Conservation (phyloP, 1,140 invertebrate genomes). For the Anastrepha ludens region DNA sequence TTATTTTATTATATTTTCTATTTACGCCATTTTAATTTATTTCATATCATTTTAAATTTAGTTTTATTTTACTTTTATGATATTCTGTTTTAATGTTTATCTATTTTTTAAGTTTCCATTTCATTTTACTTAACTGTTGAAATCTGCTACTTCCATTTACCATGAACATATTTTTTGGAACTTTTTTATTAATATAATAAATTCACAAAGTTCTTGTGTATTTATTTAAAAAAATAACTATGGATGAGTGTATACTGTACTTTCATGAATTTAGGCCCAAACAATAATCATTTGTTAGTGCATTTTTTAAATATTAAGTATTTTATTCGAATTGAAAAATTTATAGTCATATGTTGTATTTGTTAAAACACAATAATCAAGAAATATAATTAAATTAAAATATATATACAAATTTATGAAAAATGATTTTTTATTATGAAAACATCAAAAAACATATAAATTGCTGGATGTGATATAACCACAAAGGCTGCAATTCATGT, state of each 20-base stretch:
- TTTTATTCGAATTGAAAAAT: neutral
- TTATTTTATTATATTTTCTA: neutral
- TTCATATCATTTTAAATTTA: conserved; percentile 2
- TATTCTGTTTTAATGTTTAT: no score
- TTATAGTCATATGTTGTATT: conserved; percentile 35
- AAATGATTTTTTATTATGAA: no score
- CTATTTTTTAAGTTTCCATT: no score
- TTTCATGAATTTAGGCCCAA: conserved; percentile 14
- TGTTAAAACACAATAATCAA: conserved; percentile 16
- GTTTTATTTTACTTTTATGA: conserved; percentile 10
- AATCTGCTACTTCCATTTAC: no score
- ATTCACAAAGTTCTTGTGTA: conserved; percentile 1
- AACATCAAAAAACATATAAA: no score
- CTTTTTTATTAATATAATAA: conserved; percentile 18
- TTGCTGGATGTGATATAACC: no score
- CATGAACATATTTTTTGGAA: no score
- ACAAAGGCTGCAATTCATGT: no score
- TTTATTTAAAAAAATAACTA: neutral
- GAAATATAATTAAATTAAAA: conserved; percentile 7
- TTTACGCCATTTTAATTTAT: neutral
- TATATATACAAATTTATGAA: neutral
- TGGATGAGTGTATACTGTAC: conserved; percentile 7
- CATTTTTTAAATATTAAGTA: conserved; percentile 11
- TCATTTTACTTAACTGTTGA: no score
- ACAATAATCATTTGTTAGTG: conserved; percentile 50